Evolutionary conservation across 2,797 vertebrate species (phyloP), one percentile per base, ranked within the genome.

Genomic region (Meriones psammophilus): DNA sequence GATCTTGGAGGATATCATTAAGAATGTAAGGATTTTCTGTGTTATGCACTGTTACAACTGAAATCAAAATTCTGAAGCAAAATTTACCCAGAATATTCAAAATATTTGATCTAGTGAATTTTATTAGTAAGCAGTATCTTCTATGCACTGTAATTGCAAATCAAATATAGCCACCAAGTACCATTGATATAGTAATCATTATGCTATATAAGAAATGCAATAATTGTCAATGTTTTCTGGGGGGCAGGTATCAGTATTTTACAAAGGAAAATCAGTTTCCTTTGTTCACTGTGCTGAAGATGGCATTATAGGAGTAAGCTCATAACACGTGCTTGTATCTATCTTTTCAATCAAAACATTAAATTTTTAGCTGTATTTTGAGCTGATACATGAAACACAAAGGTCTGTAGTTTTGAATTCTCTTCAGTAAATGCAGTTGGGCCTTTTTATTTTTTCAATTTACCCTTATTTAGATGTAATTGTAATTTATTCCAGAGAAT

Each of bases 221-320:
- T 83, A 46, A 80, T 62, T 91, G 69, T 36, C 66, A 93, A 17
- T 20, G 15, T 60, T 96, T 96, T 92, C 69, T 28, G 56, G 14
- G 56, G 15, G 56, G 56, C 10, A 10, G 73, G 60, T 56, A 13
- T 83, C 64, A 88, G 50, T 33, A 95, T 85, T 20, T 69, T 30
- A 42, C 69, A 80, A 95, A 97, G 56, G 78, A 88, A 92, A 94
- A 97, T 28, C 14, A 93, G 46, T 95, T 95, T 93, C 62, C 92
- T 98, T 96, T 98, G 96, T 97, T 62, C 80, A 97, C 92, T 0
- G 92, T 97, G 97, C 98, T 98, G 98, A 98, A 98, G 98, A 98
- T 98, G 98, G 98, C 98, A 98, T 97, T 98, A 62, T 97, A 98
- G 98, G 97, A 98, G 98, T 97, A 98, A 98, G 81, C 97, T 98